Evolutionary conservation across 37 sponge, comb jelly and placozoan genomes (phyloP), one percentile per base, ranked within the genome.

Genomic region (Hexactinellida sp.): DNA sequence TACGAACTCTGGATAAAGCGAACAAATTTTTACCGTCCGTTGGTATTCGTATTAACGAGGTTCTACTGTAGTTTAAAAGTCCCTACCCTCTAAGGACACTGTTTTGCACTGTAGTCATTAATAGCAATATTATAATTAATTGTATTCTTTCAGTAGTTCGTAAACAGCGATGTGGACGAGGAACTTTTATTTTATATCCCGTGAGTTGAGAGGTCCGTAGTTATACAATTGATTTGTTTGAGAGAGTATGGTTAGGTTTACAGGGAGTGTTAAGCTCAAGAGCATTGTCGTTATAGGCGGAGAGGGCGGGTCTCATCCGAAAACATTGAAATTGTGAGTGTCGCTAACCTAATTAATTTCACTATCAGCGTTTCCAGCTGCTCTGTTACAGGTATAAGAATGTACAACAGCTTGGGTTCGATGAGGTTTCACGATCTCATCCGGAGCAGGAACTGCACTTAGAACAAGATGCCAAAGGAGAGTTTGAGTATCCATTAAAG

Each of bases 161-260:
- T 97, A 36, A 94, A 94, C 54, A 97, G 98, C 89, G 98, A 97
- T 85, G 92, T 88, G 13, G 98, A 97, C 82, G 93, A 94, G 84
- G 95, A 97, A 38, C 90, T 97, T 0, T 85, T 97, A 35, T 92
- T 97, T 55, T 89, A 92, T 84, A 85, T 97, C 35, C 96, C 98
- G 92, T 95, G 82, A 93, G 93, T 63, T 63, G 30, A 5, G 5
- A 21, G 76, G 30, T 10, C 30, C 76, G 30, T 3, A 32, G 5
- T 63, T 3, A 63, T 7, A 5, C 76, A 21, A 10, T 63, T n/a
- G 76, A 63, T 63, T 10, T 7, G 13, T 63, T 32, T 7, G 13
- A 47, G 52, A 16, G 16, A 47, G 9, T 47, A 9, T 47, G 9
- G 82, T 41, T 85, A 38, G 95, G 38, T 97, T 97, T 76, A 94